phyloP scores from a whole-genome alignment of 2,113 vertebrate species.

The Campylorhamphus procurvoides region DNA sequence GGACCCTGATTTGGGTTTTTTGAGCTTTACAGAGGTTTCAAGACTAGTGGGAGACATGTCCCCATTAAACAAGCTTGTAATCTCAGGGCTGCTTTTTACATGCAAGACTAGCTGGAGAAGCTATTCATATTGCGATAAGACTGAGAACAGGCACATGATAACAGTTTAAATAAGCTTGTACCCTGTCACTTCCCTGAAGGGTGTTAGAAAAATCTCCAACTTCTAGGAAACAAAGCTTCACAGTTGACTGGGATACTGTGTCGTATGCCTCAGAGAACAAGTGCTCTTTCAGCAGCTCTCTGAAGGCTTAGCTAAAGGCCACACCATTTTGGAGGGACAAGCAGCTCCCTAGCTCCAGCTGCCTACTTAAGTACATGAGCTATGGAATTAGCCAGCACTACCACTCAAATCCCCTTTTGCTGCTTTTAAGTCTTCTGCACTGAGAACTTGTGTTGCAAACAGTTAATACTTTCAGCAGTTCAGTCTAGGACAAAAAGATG shows the following conservation, averaged over 20 bases:
- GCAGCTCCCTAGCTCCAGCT: neutral
- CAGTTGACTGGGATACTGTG: neutral
- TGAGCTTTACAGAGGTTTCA: neutral
- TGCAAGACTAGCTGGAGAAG: neutral
- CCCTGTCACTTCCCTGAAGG: neutral
- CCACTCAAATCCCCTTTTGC: neutral
- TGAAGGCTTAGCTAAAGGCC: neutral
- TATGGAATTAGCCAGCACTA: neutral
- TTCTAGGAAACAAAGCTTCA: neutral
- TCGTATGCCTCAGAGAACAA: neutral
- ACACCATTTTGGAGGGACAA: neutral
- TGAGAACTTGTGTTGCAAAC: neutral
- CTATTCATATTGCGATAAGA: neutral
- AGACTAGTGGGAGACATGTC: neutral
- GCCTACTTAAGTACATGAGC: neutral
- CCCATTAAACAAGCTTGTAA: neutral
- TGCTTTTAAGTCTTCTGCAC: neutral
- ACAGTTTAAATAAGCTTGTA: neutral
- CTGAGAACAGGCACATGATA: neutral
- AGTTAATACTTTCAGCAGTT: constrained; percentile 7
- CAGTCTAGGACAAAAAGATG: neutral
- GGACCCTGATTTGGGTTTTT: neutral
- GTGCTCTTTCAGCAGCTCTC: neutral
- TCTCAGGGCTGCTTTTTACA: neutral
- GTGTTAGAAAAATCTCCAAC: neutral